Conservation (phyloP, 2,797 vertebrate species). For the Sphenodon punctatus region DNA sequence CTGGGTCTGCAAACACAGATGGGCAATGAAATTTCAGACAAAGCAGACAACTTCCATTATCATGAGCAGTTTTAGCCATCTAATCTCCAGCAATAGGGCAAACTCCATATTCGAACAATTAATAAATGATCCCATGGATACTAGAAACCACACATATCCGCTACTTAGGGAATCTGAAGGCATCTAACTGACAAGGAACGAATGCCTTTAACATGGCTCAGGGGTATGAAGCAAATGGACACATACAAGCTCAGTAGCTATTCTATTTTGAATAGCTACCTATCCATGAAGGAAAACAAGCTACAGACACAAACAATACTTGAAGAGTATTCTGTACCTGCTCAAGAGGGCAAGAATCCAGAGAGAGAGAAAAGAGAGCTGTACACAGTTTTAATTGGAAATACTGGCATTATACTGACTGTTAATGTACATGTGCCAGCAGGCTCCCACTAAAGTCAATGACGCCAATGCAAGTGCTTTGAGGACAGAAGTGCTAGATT, state of each 20-base stretch:
- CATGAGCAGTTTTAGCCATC: neutral
- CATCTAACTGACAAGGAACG: neutral
- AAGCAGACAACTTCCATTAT: neutral
- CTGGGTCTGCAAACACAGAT: neutral
- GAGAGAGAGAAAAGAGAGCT: neutral
- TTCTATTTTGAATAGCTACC: neutral
- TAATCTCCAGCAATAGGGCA: neutral
- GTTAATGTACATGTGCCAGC: no score
- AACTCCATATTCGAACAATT: neutral
- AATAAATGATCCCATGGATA: neutral
- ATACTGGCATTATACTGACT: fast-evolving
- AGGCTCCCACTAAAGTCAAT: no score
- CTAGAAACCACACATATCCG: neutral
- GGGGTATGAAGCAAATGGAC: neutral
- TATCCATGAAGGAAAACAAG: neutral
- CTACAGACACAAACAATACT: neutral
- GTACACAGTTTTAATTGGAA: fast-evolving
- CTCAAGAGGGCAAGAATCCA: neutral
- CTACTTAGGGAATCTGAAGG: neutral
- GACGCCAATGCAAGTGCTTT: no score
- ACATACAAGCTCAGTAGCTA: neutral
- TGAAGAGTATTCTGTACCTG: fast-evolving
- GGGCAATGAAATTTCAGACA: neutral
- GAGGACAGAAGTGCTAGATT: no score
- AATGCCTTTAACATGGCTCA: conserved; percentile 18